A percentile compares a stretch with the other conserved stretches of the same genome.
These are phyloP conservation scores for Bellardia pandia DNA, from an alignment of 2,888 invertebrate genomes.

Conservation along the genomic window DNA sequence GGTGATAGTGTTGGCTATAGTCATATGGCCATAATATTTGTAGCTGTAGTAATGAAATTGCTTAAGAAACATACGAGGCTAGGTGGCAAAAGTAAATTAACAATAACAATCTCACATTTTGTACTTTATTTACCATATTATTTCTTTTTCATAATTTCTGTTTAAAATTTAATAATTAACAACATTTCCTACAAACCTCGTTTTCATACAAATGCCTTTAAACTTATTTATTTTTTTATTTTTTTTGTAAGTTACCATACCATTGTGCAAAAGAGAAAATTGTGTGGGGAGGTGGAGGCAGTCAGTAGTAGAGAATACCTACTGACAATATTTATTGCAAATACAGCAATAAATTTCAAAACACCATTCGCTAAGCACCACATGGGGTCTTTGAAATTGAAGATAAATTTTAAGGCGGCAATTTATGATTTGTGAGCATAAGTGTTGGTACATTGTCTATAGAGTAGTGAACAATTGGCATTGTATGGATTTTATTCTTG, in stretches of 20 bases:
- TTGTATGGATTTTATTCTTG: slow-evolving; percentile 60
- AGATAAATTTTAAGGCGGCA: slow-evolving; percentile 84
- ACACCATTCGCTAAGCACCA: slow-evolving; percentile 77
- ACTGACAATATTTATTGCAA: slow-evolving; percentile 82
- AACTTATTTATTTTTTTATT: slow-evolving; percentile 10
- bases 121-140: too few relatives aligned
- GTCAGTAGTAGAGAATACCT: slow-evolving; percentile 59
- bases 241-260: slow-evolving; percentile 35
- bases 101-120: not conserved
- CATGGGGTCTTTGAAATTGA: slow-evolving; percentile 81
- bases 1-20: slow-evolving; percentile 41
- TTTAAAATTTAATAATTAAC: not conserved
- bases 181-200: slow-evolving; percentile 19
- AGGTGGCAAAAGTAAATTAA: not conserved
- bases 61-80: slow-evolving; percentile 37
- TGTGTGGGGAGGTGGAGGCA: not conserved
- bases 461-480: slow-evolving; percentile 67
- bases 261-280: slow-evolving; percentile 6
- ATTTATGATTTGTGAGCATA: slow-evolving; percentile 83
- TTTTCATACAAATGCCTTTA: slow-evolving; percentile 1
- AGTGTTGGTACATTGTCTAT: slow-evolving; percentile 72
- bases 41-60: slow-evolving; percentile 1
- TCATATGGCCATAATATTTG: slow-evolving; percentile 27
- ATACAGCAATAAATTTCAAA: slow-evolving; percentile 82
- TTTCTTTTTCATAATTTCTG: not conserved